Conservation (phyloP, 2,797 vertebrate genomes). For the Brotula barbata region DNA sequence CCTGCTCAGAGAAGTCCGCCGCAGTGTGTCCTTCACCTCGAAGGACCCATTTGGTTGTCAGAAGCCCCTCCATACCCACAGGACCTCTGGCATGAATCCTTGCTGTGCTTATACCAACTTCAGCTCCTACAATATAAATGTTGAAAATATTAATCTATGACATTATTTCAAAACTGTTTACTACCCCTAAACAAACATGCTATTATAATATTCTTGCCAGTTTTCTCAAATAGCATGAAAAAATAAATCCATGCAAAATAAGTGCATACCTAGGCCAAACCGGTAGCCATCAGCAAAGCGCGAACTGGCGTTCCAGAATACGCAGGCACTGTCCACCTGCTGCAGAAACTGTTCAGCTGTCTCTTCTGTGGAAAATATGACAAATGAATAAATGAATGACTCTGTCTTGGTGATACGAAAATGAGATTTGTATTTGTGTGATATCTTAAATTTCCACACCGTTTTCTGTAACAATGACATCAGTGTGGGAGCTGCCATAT, state of each 20-base stretch:
- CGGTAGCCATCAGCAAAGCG: slow-evolving; percentile 95
- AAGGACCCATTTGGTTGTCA: slow-evolving; percentile 96
- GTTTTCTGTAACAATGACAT: slow-evolving; percentile 93
- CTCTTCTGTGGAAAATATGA: slow-evolving; percentile 73
- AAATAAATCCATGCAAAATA: background rate
- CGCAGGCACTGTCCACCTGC: slow-evolving; percentile 94
- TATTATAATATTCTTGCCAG: background rate
- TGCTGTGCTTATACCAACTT: slow-evolving; percentile 96
- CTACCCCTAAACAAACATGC: no score
- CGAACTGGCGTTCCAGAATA: slow-evolving; percentile 95
- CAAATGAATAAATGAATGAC: no score
- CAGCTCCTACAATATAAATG: slow-evolving; percentile 82
- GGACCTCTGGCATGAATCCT: slow-evolving; percentile 95
- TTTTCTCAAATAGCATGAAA: background rate
- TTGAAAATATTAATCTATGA: background rate
- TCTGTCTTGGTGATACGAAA: no score
- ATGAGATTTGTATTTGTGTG: background rate
- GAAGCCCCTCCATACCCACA: slow-evolving; percentile 93
- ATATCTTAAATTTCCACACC: slow-evolving; percentile 64
- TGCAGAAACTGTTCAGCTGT: slow-evolving; percentile 94
- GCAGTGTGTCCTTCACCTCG: slow-evolving; percentile 90
- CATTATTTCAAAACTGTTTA: background rate
- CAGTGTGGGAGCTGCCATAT: slow-evolving; percentile 96
- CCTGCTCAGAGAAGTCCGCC: slow-evolving; percentile 95
- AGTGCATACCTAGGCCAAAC: slow-evolving; percentile 87